phyloP scores from a whole-genome alignment of 2,113 vertebrate genomes.

The Chlamydotis undulata region DNA sequence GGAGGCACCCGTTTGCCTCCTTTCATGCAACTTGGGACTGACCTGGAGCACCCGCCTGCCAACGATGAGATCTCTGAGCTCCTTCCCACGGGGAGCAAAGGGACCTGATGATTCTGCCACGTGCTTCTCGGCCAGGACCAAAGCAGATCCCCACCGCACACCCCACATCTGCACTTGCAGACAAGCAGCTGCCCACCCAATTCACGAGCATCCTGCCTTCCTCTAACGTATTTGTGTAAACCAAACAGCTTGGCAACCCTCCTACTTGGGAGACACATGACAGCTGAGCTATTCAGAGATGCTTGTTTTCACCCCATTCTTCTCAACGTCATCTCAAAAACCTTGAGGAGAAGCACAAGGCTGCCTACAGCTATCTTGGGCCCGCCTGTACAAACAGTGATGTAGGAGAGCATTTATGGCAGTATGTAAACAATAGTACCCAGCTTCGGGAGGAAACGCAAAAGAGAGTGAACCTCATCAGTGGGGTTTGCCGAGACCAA shows the following conservation, averaged over 20 bases:
- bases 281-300: constrained; percentile 3
- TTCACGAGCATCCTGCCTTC: not conserved
- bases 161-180: not conserved
- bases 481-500: not conserved
- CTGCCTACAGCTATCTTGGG: not conserved
- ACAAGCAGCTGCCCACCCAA: not conserved
- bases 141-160: fast-evolving
- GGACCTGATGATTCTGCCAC: not conserved
- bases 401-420: not conserved
- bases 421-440: not conserved
- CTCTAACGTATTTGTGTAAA: not conserved
- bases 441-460: not conserved
- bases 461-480: not conserved
- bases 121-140: not conserved
- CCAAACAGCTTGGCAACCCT: not conserved
- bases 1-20: not conserved
- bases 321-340: not conserved
- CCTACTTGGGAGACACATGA: not conserved
- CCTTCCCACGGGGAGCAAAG: not conserved
- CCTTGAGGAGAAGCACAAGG: not conserved
- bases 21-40: not conserved
- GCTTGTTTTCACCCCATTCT: not conserved
- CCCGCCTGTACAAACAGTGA: not conserved
- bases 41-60: not conserved
- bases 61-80: not conserved